These are phyloP conservation scores for Fissipunctia ypsillon DNA, from an alignment of 2,888 invertebrate genomes.

Conservation along the genomic window DNA sequence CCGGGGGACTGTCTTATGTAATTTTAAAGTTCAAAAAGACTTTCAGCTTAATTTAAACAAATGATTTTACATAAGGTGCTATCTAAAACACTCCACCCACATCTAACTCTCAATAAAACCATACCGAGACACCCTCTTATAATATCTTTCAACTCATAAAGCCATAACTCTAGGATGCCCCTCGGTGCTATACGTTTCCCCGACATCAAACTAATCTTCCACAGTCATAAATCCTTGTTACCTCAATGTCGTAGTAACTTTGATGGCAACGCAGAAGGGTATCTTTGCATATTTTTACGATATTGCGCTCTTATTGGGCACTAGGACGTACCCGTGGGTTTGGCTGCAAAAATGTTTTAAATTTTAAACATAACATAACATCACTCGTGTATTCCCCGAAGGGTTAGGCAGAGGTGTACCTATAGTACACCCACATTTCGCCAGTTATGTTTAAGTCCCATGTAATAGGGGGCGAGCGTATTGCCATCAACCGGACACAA, in stretches of 20 bases:
- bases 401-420: no score
- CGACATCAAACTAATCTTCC: slow-evolving; percentile 42
- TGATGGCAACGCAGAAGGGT: slow-evolving; percentile 16
- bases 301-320: neutral
- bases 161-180: slow-evolving; percentile 28
- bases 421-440: no score
- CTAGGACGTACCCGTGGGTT: neutral
- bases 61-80: neutral
- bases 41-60: no score
- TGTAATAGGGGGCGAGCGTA: no score
- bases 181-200: slow-evolving; percentile 17
- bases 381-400: no score
- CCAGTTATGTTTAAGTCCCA: no score
- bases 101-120: neutral
- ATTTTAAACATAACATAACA: neutral
- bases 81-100: neutral
- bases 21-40: no score
- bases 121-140: neutral
- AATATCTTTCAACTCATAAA: slow-evolving; percentile 44
- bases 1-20: no score
- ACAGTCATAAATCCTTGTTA: slow-evolving; percentile 47
- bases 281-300: slow-evolving; percentile 49
- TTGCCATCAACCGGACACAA: no score
- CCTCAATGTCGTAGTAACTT: slow-evolving; percentile 33
- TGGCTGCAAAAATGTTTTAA: neutral